Conservation (phyloP, 2,888 invertebrate species). For the Harpagoxenus sublaevis region DNA sequence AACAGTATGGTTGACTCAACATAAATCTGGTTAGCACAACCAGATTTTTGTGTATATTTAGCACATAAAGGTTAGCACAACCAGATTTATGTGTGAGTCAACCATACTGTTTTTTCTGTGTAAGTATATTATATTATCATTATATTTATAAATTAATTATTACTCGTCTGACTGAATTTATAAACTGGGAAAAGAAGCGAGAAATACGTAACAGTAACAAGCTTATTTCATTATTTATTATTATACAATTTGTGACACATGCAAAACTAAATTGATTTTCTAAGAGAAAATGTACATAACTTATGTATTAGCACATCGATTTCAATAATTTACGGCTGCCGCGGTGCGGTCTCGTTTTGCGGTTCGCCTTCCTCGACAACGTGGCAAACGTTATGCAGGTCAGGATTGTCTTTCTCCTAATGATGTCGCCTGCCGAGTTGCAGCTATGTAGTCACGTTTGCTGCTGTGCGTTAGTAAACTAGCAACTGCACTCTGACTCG, state of each 20-base stretch:
- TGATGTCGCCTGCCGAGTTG: constrained; percentile 38
- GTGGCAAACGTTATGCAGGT: constrained; percentile 36
- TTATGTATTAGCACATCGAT: constrained; percentile 21
- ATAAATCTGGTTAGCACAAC: too few relatives aligned
- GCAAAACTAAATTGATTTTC: background rate
- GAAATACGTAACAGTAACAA: background rate
- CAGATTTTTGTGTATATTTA: too few relatives aligned
- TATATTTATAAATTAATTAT: background rate
- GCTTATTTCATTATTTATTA: constrained; percentile 5
- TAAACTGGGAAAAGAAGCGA: background rate
- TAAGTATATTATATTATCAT: background rate
- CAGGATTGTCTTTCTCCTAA: constrained; percentile 52
- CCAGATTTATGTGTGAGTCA: too few relatives aligned
- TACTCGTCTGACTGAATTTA: background rate
- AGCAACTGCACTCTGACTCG: background rate
- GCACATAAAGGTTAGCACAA: too few relatives aligned
- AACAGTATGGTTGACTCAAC: too few relatives aligned
- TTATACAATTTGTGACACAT: background rate
- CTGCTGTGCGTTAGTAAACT: constrained; percentile 5
- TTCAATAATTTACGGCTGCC: constrained; percentile 3
- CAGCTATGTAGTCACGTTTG: constrained; percentile 27
- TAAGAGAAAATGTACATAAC: background rate
- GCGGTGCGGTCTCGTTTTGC: constrained; percentile 1
- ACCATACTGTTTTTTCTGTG: too few relatives aligned
- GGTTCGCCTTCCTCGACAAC: constrained; percentile 16